Percentiles rank a stretch among this genome's conserved stretches.
These are phyloP conservation scores for Bursaphelenchus mucronatus DNA, from an alignment of 1,140 invertebrate species.

Conservation along the genomic window DNA sequence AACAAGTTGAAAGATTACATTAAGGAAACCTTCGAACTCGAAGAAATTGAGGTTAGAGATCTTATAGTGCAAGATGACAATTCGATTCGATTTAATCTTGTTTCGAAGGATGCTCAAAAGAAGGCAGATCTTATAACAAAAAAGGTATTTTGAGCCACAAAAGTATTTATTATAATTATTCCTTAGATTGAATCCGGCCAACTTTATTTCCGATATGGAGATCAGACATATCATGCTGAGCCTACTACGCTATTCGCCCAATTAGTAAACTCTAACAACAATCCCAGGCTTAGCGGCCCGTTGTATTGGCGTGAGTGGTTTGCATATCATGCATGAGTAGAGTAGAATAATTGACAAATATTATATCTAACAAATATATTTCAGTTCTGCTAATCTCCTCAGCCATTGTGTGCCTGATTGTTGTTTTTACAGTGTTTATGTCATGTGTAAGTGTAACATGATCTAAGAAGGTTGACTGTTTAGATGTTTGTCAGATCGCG, in stretches of 20 bases:
- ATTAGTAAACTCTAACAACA: constrained; percentile 28
- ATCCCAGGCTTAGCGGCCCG: neutral
- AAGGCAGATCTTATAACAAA: constrained; percentile 47
- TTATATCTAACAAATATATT: constrained; percentile 17
- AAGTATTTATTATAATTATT: constrained; percentile 2
- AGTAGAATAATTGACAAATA: neutral
- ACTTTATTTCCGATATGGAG: constrained; percentile 26
- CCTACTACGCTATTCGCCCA: constrained; percentile 40
- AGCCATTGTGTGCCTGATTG: constrained; percentile 27
- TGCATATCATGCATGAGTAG: neutral
- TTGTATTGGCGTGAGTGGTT: constrained; percentile 32
- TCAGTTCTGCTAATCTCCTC: constrained; percentile 39
- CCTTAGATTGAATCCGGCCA: constrained; percentile 35
- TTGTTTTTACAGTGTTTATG: constrained; percentile 28
- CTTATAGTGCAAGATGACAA: constrained; percentile 49
- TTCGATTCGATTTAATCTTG: constrained; percentile 41
- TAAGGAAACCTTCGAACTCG: constrained; percentile 29
- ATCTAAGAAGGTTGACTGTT: neutral
- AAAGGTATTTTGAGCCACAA: constrained; percentile 24
- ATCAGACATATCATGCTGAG: constrained; percentile 36
- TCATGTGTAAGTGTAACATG: constrained; percentile 36
- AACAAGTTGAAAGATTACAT: constrained; percentile 26
- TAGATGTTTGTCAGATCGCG: constrained; percentile 16
- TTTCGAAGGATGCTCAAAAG: constrained; percentile 37
- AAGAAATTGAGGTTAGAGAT: constrained; percentile 34